phyloP scores from a whole-genome alignment of 2,888 invertebrate genomes.

The Polydrusus tereticollis region DNA sequence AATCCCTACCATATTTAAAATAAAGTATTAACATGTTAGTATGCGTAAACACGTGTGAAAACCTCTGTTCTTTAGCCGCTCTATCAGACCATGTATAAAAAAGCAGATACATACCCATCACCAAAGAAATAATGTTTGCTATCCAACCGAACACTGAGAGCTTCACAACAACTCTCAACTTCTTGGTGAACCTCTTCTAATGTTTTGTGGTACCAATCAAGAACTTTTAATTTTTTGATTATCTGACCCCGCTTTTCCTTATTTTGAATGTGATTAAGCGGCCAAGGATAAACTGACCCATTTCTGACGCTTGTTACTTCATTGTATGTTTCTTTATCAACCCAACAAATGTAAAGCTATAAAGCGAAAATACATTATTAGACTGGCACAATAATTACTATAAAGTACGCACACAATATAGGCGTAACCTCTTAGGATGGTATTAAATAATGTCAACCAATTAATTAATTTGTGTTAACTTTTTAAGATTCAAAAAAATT shows the following conservation, averaged over 20 bases:
- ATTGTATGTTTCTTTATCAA: slow-evolving; percentile 82
- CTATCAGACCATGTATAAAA: no score
- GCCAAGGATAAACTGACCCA: slow-evolving; percentile 94
- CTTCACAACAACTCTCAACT: slow-evolving; percentile 88
- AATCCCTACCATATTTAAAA: no score
- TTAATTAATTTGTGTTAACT: no score
- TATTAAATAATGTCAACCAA: no score
- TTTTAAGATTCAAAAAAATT: no score
- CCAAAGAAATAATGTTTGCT: slow-evolving; percentile 87
- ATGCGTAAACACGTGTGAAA: no score
- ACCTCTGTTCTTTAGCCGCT: no score
- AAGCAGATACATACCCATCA: slow-evolving; percentile 76
- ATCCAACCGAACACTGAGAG: slow-evolving; percentile 86
- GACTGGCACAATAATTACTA: no score
- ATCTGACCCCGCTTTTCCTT: slow-evolving; percentile 80
- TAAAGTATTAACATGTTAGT: no score
- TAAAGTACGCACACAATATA: no score
- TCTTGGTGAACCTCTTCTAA: slow-evolving; percentile 83
- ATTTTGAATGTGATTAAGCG: slow-evolving; percentile 86
- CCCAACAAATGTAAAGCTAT: slow-evolving; percentile 89
- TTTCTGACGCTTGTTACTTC: slow-evolving; percentile 87
- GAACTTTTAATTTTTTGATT: slow-evolving; percentile 78
- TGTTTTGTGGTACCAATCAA: slow-evolving; percentile 86
- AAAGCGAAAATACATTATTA: slow-evolving; percentile 51
- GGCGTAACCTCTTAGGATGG: no score